Percentiles rank a stretch among this genome's conserved stretches.
Evolutionary conservation across 2,888 invertebrate species (phyloP).

Genomic region (Amaurobius ferox): DNA sequence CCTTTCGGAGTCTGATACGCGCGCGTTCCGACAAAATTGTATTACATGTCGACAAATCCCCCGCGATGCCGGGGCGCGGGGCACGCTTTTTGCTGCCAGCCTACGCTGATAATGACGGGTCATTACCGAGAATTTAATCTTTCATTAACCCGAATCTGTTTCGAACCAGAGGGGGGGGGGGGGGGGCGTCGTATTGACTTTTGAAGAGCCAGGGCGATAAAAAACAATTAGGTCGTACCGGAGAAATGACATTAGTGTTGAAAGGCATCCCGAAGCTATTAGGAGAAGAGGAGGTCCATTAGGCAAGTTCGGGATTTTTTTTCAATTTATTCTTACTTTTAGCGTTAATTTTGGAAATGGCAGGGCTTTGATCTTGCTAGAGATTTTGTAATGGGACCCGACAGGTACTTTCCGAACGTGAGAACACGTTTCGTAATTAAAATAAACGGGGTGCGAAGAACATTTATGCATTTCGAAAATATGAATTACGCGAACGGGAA

Average conservation of each 20-base stretch:
- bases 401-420: constrained; percentile 5
- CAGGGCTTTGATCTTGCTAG: constrained; percentile 45
- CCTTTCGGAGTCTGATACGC: constrained; percentile 56
- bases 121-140: constrained; percentile 70
- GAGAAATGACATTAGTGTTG: constrained; percentile 55
- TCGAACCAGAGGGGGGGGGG: too few species aligned
- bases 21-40: constrained; percentile 57
- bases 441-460: neutral
- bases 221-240: constrained; percentile 46
- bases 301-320: neutral
- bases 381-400: constrained; percentile 58
- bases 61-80: constrained; percentile 5
- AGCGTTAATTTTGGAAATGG: constrained; percentile 46
- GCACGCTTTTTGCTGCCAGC: constrained; percentile 22
- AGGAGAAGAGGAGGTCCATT: constrained; percentile 17
- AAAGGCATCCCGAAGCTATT: constrained; percentile 41
- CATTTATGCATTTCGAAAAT: too few species aligned
- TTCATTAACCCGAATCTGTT: constrained; percentile 67
- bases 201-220: constrained; percentile 27
- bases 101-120: constrained; percentile 58
- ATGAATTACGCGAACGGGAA: too few species aligned
- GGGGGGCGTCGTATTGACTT: constrained; percentile 63
- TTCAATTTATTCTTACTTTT: neutral
- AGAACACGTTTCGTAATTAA: neutral
- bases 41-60: constrained; percentile 68